Evolutionary conservation across 1,140 invertebrate genomes (phyloP).

Genomic region (Sycophaga agraensis): DNA sequence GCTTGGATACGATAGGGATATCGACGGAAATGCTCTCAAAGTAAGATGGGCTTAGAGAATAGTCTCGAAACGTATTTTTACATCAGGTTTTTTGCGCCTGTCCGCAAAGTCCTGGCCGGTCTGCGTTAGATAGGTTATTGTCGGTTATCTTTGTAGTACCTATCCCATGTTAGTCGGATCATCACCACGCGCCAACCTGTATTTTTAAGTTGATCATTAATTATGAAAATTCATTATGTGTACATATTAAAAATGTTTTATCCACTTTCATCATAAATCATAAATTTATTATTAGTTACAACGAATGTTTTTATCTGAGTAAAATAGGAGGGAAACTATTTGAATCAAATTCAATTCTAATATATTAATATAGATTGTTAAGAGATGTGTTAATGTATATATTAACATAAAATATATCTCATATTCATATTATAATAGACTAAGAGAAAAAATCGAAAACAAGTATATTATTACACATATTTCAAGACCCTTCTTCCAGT

Average conservation of each 20-base stretch:
- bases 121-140: conserved; percentile 46
- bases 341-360: too few relatives aligned
- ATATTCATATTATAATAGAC: too few relatives aligned
- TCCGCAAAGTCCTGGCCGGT: conserved; percentile 40
- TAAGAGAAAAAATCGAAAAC: too few relatives aligned
- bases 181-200: conserved; percentile 54
- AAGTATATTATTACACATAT: too few relatives aligned
- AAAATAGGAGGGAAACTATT: background rate
- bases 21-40: conserved; percentile 35
- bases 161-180: conserved; percentile 53
- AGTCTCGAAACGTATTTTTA: conserved; percentile 34
- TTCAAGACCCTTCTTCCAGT: too few relatives aligned
- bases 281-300: too few relatives aligned
- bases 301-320: background rate
- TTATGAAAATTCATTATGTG: too few relatives aligned
- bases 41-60: conserved; percentile 20
- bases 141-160: conserved; percentile 46
- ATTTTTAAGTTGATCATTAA: conserved; percentile 48
- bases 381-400: background rate
- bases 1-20: background rate
- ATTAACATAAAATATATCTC: background rate
- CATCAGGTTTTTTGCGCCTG: conserved; percentile 23
- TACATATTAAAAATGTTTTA: too few relatives aligned
- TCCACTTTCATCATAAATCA: too few relatives aligned
- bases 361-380: too few relatives aligned